Evolutionary conservation across 2,888 invertebrate genomes (phyloP).

Genomic region (Itoplectis maculator): DNA sequence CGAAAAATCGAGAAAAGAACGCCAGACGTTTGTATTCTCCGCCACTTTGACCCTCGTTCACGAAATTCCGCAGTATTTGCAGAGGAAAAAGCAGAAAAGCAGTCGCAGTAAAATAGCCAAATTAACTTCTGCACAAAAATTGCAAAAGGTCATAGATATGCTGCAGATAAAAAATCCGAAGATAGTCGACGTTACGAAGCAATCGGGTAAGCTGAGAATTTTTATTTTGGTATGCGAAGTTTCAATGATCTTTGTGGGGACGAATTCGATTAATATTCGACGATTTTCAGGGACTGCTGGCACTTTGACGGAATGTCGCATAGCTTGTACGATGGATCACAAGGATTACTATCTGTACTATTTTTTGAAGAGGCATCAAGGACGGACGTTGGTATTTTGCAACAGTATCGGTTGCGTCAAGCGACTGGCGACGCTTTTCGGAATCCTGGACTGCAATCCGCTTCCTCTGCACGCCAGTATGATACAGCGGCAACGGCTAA

Average conservation of each 20-base stretch:
- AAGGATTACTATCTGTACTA: conserved; percentile 98
- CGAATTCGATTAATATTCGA: conserved; percentile 21
- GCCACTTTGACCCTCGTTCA: conserved; percentile 98
- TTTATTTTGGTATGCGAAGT: not conserved
- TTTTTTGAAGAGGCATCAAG: conserved; percentile 93
- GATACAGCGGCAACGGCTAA: conserved; percentile 97
- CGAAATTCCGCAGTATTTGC: conserved; percentile 91
- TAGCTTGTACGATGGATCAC: conserved; percentile 91
- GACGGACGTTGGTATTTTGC: conserved; percentile 96
- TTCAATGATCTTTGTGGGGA: conserved; percentile 16
- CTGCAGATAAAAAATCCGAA: conserved; percentile 96
- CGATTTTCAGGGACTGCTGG: conserved; percentile 90
- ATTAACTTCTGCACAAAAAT: conserved; percentile 90
- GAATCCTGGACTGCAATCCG: conserved; percentile 89
- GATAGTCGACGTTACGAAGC: conserved; percentile 95
- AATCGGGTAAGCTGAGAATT: conserved; percentile 86
- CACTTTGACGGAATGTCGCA: conserved; percentile 93
- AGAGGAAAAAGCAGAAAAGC: conserved; percentile 85
- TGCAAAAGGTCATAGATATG: conserved; percentile 91
- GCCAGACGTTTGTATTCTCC: conserved; percentile 99
- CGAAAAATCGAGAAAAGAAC: conserved; percentile 86
- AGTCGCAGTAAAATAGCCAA: conserved; percentile 86
- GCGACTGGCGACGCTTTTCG: conserved; percentile 89
- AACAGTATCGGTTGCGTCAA: conserved; percentile 97
- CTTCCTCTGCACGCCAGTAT: conserved; percentile 94